Evolutionary conservation across 2,797 vertebrate genomes (phyloP).

Genomic region (Anguilla obscura): DNA sequence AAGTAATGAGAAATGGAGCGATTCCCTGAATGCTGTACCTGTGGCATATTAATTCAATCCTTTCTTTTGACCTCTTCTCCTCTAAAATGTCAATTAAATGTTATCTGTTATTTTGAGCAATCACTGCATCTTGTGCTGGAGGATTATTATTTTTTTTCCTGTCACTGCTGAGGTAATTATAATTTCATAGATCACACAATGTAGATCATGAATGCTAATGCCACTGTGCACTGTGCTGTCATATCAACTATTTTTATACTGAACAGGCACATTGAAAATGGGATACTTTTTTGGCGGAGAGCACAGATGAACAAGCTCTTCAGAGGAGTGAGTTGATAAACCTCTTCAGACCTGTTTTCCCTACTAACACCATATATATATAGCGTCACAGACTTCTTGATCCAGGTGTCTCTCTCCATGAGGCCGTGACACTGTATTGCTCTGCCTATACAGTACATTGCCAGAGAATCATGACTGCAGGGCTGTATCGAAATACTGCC

Average conservation of each 20-base stretch:
- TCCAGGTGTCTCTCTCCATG: background rate
- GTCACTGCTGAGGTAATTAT: background rate
- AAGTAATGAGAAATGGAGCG: background rate
- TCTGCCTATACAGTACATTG: background rate
- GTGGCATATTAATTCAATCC: background rate
- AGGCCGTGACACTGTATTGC: background rate
- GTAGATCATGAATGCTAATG: background rate
- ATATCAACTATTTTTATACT: background rate
- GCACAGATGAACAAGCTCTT: background rate
- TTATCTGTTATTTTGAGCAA: constrained; percentile 6
- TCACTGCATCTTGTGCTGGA: background rate
- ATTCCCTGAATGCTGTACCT: background rate
- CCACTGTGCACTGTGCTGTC: background rate
- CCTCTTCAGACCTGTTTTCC: background rate
- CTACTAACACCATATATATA: background rate
- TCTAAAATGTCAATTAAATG: constrained; percentile 10
- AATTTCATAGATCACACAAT: background rate
- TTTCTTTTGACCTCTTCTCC: constrained; percentile 9
- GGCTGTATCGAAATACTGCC: background rate
- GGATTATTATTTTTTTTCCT: constrained; percentile 9
- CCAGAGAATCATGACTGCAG: background rate
- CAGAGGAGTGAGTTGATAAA: background rate
- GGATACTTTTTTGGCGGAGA: background rate
- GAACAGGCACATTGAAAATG: background rate
- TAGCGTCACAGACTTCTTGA: background rate